Percentiles rank a stretch among this genome's conserved stretches.
Conservation (phyloP, 2,888 invertebrate genomes). For the Harpagoxenus sublaevis region DNA sequence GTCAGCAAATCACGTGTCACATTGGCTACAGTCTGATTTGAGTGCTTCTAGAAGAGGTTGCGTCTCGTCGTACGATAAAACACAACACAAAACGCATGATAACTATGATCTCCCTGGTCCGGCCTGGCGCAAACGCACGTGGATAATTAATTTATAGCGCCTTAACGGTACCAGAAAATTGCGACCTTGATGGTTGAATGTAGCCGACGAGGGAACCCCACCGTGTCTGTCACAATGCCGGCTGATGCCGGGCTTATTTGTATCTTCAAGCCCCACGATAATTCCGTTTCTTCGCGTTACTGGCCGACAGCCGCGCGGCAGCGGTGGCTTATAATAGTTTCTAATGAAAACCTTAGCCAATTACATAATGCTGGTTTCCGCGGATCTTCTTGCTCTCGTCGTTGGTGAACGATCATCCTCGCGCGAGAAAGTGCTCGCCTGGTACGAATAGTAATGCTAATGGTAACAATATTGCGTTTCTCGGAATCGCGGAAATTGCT, state of each 20-base stretch:
- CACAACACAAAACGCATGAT: slow-evolving; percentile 30
- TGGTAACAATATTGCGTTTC: slow-evolving; percentile 72
- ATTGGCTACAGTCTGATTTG: slow-evolving; percentile 9
- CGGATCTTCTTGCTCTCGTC: slow-evolving; percentile 48
- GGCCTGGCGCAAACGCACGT: slow-evolving; percentile 32
- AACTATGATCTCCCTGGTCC: slow-evolving; percentile 24
- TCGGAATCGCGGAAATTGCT: slow-evolving; percentile 63
- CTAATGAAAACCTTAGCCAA: slow-evolving; percentile 70
- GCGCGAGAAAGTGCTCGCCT: slow-evolving; percentile 3
- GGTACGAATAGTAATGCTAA: slow-evolving; percentile 73
- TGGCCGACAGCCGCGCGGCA: slow-evolving; percentile 38
- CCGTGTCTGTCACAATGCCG: slow-evolving; percentile 28
- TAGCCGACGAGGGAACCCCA: slow-evolving; percentile 36
- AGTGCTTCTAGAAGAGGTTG: slow-evolving; percentile 2
- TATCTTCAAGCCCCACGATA: slow-evolving; percentile 59
- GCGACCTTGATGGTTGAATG: slow-evolving; percentile 63
- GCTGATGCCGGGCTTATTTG: slow-evolving; percentile 41
- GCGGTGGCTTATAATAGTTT: slow-evolving; percentile 65
- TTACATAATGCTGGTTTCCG: slow-evolving; percentile 67
- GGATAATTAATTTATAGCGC: slow-evolving; percentile 69
- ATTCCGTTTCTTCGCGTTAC: slow-evolving; percentile 65
- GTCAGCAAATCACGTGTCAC: slow-evolving; percentile 14
- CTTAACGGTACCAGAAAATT: slow-evolving; percentile 70
- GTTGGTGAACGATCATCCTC: slow-evolving; percentile 42
- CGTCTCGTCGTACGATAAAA: not conserved